A percentile compares a stretch with the other conserved stretches of the same genome.
Evolutionary conservation across 2,797 vertebrate species (phyloP).

Genomic region (Crax fasciolata): DNA sequence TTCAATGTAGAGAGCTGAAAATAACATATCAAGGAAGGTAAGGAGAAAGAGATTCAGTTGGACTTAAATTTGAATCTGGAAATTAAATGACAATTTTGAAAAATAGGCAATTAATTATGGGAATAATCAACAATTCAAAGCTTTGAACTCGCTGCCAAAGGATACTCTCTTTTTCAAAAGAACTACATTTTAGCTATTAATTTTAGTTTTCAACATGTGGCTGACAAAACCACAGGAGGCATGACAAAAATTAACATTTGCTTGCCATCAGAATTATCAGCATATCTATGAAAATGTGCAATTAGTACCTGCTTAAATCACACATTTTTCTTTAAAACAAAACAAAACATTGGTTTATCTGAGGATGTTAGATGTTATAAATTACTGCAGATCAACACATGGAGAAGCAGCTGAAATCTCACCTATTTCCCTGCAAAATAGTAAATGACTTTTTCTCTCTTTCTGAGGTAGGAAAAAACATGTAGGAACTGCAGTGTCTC

Average conservation of each 20-base stretch:
- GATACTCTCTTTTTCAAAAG: background rate
- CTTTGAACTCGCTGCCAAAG: background rate
- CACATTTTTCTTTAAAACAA: background rate
- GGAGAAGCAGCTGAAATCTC: background rate
- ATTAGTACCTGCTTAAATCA: slow-evolving; percentile 1
- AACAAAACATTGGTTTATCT: slow-evolving; percentile 11
- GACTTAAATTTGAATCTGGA: background rate
- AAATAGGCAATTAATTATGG: background rate
- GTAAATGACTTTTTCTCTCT: background rate
- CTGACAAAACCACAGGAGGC: slow-evolving; percentile 23
- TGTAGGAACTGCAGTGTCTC: background rate
- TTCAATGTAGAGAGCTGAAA: background rate
- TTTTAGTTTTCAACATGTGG: background rate
- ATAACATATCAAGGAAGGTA: background rate
- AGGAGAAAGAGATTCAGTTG: background rate
- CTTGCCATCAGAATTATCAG: background rate
- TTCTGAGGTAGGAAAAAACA: background rate
- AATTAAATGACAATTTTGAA: slow-evolving; percentile 19
- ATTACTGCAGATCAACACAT: background rate
- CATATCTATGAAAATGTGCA: background rate
- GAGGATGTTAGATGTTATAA: background rate
- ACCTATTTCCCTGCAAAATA: background rate
- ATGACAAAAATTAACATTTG: slow-evolving; percentile 12
- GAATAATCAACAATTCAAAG: background rate
- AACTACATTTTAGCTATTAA: background rate